Percentiles rank a stretch among this genome's conserved stretches.
Conservation (phyloP, 2,797 vertebrate genomes). For the Chaetodon trifasciatus region DNA sequence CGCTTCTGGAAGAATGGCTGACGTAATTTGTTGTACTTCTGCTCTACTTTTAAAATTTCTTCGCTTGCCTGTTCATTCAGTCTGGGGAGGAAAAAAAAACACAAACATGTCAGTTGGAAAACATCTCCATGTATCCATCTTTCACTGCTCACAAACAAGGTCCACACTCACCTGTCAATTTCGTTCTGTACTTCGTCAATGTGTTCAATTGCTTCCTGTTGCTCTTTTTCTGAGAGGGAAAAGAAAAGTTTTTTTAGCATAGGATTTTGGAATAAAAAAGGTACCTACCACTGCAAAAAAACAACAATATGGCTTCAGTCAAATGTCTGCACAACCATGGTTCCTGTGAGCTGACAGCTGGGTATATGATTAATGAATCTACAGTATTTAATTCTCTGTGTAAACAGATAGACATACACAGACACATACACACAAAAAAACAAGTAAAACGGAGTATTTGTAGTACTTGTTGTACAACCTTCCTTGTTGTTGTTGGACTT, state of each 20-base stretch:
- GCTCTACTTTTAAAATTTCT: constrained; percentile 99
- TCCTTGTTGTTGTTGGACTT: no score
- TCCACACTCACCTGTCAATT: constrained; percentile 94
- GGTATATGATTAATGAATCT: no score
- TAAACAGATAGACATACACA: no score
- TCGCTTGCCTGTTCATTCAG: constrained; percentile 99
- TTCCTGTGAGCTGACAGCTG: no score
- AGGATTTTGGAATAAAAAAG: background rate
- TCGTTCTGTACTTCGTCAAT: constrained; percentile 99
- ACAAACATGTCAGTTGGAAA: background rate
- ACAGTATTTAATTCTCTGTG: no score
- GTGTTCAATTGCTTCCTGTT: constrained; percentile 99
- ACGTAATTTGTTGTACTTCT: constrained; percentile 99
- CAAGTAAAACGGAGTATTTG: no score
- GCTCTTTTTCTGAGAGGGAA: constrained; percentile 92
- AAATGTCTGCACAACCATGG: background rate
- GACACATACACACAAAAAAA: no score
- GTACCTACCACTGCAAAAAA: background rate
- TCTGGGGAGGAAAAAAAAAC: constrained; percentile 77
- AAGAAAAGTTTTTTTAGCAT: background rate
- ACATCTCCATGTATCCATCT: fast-evolving
- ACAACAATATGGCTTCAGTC: background rate
- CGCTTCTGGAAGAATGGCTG: constrained; percentile 99
- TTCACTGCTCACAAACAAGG: background rate
- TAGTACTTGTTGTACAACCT: no score